These are phyloP conservation scores for Rhimphoctona megacephalus DNA, from an alignment of 2,888 invertebrate genomes.

Conservation along the genomic window DNA sequence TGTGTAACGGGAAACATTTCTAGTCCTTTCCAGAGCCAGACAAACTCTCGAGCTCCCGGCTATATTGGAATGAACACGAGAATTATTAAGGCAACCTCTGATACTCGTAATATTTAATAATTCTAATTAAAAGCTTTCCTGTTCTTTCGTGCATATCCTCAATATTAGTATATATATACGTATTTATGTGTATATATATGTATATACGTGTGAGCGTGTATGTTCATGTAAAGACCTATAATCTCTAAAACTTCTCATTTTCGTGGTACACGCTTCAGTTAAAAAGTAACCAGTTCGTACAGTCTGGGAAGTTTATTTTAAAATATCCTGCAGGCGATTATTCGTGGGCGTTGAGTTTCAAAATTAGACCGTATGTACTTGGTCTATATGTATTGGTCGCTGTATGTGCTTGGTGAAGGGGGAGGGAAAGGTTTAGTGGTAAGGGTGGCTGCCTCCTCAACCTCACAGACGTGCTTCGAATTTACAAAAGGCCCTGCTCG, in stretches of 20 bases:
- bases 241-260: slow-evolving; percentile 54
- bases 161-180: not conserved
- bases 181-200: not conserved
- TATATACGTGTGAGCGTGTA: not conserved
- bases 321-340: slow-evolving; percentile 57
- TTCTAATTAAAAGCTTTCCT: slow-evolving; percentile 68
- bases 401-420: not conserved
- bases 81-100: slow-evolving; percentile 59
- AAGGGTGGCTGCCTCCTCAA: slow-evolving; percentile 33
- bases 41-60: slow-evolving; percentile 53
- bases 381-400: not conserved
- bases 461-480: slow-evolving; percentile 56
- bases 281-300: slow-evolving; percentile 54
- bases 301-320: slow-evolving; percentile 64
- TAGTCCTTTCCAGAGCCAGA: slow-evolving; percentile 52
- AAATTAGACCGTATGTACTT: slow-evolving; percentile 48
- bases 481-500: slow-evolving; percentile 46
- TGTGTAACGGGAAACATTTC: slow-evolving; percentile 52
- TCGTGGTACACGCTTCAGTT: slow-evolving; percentile 39
- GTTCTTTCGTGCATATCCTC: slow-evolving; percentile 52
- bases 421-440: not conserved
- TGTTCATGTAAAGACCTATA: slow-evolving; percentile 30
- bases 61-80: slow-evolving; percentile 53
- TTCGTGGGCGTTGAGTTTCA: slow-evolving; percentile 65
- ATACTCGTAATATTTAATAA: slow-evolving; percentile 67